A percentile compares a stretch with the other conserved stretches of the same genome.
Conservation (phyloP, 2,113 vertebrate species). For the Haemorhous mexicanus region DNA sequence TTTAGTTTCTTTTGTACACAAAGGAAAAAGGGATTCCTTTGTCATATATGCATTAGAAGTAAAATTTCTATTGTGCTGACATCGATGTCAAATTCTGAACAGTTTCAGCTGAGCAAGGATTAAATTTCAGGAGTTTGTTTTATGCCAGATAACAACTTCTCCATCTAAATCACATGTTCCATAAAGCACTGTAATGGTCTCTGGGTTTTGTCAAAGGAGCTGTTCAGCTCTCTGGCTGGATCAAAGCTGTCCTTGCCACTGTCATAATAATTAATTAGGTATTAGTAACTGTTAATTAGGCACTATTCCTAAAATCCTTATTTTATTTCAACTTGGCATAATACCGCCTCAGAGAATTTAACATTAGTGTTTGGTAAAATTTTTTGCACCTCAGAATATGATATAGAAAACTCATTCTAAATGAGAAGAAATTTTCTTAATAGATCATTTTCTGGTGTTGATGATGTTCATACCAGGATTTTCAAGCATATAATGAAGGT, state of each 20-base stretch:
- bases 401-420: background rate
- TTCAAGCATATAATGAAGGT: background rate
- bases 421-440: background rate
- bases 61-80: background rate
- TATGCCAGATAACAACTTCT: background rate
- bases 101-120: background rate
- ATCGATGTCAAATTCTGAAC: background rate
- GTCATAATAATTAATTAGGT: slow-evolving; percentile 3
- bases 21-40: background rate
- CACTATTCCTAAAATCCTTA: background rate
- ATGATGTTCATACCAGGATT: background rate
- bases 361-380: background rate
- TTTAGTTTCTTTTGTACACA: background rate
- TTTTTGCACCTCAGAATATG: background rate
- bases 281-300: background rate
- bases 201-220: slow-evolving; percentile 24
- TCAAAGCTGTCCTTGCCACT: background rate
- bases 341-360: background rate
- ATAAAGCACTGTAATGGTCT: background rate
- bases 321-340: background rate
- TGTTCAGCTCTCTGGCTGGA: background rate
- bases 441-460: background rate
- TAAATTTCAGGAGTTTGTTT: slow-evolving; percentile 23
- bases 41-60: background rate
- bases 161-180: background rate